phyloP scores from a whole-genome alignment of 2,797 vertebrate genomes.

The Chelidonichthys spinosus region DNA sequence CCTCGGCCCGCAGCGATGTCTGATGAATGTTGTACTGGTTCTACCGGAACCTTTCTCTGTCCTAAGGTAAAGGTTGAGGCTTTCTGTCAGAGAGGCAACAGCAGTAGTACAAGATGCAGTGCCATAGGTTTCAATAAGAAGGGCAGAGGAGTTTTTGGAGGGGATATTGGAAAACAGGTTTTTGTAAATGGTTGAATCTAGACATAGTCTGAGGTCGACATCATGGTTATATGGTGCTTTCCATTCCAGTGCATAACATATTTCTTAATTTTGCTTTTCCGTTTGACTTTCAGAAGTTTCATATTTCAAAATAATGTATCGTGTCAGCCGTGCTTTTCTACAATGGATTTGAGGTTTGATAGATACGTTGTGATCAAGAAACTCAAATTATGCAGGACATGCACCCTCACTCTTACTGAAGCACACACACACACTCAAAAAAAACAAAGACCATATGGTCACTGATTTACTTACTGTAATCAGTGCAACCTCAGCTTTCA shows the following conservation, averaged over 20 bases:
- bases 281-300: constrained; percentile 52
- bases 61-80: constrained; percentile 5
- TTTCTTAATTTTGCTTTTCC: constrained; percentile 60
- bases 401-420: constrained; percentile 51
- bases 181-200: constrained; percentile 60
- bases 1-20: constrained; percentile 38
- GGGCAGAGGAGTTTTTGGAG: constrained; percentile 30
- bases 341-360: constrained; percentile 40
- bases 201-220: constrained; percentile 57
- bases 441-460: constrained; percentile 47
- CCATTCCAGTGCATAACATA: constrained; percentile 72
- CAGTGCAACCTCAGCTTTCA: constrained; percentile 70
- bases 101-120: constrained; percentile 57
- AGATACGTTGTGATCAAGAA: constrained; percentile 49
- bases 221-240: constrained; percentile 75
- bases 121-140: constrained; percentile 56
- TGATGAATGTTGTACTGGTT: constrained; percentile 70
- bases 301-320: constrained; percentile 45
- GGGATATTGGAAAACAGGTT: constrained; percentile 34
- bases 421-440: constrained; percentile 59
- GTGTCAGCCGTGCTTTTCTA: constrained; percentile 52
- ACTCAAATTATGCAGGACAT: constrained; percentile 49
- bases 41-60: constrained; percentile 37
- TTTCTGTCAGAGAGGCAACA: constrained; percentile 34
- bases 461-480: constrained; percentile 54